phyloP scores from a whole-genome alignment of 2,797 vertebrate genomes.

The Percopsis omiscomaycus region DNA sequence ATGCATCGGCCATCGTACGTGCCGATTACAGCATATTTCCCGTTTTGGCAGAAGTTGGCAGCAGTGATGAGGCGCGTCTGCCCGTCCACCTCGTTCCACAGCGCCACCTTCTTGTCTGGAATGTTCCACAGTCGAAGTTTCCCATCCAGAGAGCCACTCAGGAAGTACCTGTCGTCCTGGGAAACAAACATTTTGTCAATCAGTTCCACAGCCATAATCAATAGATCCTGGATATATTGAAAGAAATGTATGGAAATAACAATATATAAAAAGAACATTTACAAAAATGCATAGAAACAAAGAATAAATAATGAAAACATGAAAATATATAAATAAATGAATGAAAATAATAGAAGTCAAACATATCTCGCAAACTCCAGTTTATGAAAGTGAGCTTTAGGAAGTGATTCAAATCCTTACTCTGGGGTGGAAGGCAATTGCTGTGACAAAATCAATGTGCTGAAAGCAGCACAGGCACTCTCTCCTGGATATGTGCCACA shows the following conservation, averaged over 20 bases:
- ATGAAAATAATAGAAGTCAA: too few species aligned
- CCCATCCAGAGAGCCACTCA: conserved; percentile 95
- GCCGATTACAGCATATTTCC: conserved; percentile 96
- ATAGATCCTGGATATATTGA: neutral
- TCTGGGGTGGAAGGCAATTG: conserved; percentile 97
- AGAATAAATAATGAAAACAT: too few species aligned
- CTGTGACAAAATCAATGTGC: conserved; percentile 98
- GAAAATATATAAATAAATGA: too few species aligned
- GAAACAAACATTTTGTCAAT: conserved; percentile 18
- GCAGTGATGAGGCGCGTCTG: conserved; percentile 97
- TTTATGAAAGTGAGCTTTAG: too few species aligned
- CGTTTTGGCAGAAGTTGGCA: conserved; percentile 99
- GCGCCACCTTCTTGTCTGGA: conserved; percentile 98
- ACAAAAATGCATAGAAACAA: too few species aligned
- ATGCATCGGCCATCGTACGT: conserved; percentile 98
- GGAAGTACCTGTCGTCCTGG: conserved; percentile 96
- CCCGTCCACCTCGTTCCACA: conserved; percentile 99
- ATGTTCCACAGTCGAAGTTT: conserved; percentile 99
- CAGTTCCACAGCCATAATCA: neutral
- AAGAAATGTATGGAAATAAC: too few species aligned
- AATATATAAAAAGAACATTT: too few species aligned
- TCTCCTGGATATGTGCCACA: conserved; percentile 99
- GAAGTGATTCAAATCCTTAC: conserved; percentile 74
- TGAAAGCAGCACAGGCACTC: conserved; percentile 99
- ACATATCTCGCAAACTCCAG: too few species aligned